Base-by-base conservation (phyloP, 2,113 vertebrate species). In the Tragelaphus strepsiceros region DNA sequence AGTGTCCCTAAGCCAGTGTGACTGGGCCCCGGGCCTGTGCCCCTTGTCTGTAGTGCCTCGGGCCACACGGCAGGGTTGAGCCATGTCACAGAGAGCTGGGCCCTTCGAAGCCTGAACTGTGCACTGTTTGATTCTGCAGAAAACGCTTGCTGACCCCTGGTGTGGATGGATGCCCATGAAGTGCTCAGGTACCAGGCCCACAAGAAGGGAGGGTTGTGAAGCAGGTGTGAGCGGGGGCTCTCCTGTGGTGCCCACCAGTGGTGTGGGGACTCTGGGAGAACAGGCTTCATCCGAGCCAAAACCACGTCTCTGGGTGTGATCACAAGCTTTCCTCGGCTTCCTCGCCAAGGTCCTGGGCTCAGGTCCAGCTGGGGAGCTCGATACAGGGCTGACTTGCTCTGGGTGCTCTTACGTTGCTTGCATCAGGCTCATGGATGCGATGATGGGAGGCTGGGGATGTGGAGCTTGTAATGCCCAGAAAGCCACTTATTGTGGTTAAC, bases 21-120 rank as follows among this genome's bases (percentile, higher is more conserved):
- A 0, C 3, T 0, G 53, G 77, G 43, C 1, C 28, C 3, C 3
- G 2, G 51, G 35, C 51, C 1, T 0, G 9, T 22, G 10, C 11
- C 4, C 7, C 0, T 14, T 12, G 17, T 78, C 53, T 13, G 10
- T 26, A 21, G 28, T 13, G 13, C 24, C 12, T 59, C 11, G 9
- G 21, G 17, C 64, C 30, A 14, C 1, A 2, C 0, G 17, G 49
- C 2, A 0, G 8, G 16, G 46, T 7, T 1, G n/a, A 46, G 8
- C 7, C 6, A 0, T 13, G 24, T 24, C 24, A 8, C 10, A 1
- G 28, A 26, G 59, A 32, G 8, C 4, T 0, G 2, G 61, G 62
- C 3, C 49, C 12, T 13, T 0, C 15, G 13, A 17, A n/a, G 39
- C 59, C 59, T 19, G 2, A 2, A 22, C 46, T 6, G 4, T 6